Evolutionary conservation across 1,140 invertebrate genomes (phyloP).

Genomic region (Thaumetopoea pityocampa): DNA sequence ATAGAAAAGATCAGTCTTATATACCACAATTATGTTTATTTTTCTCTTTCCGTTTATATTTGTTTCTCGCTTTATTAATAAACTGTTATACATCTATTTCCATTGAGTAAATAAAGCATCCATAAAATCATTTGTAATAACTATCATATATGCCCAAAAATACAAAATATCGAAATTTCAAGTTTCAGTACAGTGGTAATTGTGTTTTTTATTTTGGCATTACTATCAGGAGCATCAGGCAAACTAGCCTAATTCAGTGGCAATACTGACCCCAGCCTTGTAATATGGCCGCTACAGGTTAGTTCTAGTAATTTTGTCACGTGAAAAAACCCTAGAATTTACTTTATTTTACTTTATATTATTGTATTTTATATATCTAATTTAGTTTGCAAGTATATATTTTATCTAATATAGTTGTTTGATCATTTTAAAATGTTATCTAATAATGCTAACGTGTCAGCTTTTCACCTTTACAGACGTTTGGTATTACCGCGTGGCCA

Average conservation of each 20-base stretch:
- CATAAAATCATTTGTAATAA: no score
- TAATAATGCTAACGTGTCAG: constrained; percentile 72
- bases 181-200: neutral
- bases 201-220: neutral
- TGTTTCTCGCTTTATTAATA: no score
- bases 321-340: constrained; percentile 46
- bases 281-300: constrained; percentile 76
- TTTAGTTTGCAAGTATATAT: constrained; percentile 28
- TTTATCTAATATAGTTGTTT: constrained; percentile 14
- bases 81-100: no score
- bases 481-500: constrained; percentile 75
- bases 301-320: constrained; percentile 73
- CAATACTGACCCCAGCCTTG: constrained; percentile 68
- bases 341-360: constrained; percentile 28
- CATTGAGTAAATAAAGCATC: no score
- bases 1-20: no score
- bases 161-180: neutral
- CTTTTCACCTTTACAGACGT: constrained; percentile 69
- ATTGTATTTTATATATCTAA: constrained; percentile 30
- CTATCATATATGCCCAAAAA: no score
- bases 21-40: no score
- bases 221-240: neutral
- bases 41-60: no score
- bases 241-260: constrained; percentile 36
- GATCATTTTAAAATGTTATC: constrained; percentile 27